Evolutionary conservation across 2,888 invertebrate genomes (phyloP), one percentile per base, ranked within the genome.

Genomic region (Drosophila kambysellisi): DNA sequence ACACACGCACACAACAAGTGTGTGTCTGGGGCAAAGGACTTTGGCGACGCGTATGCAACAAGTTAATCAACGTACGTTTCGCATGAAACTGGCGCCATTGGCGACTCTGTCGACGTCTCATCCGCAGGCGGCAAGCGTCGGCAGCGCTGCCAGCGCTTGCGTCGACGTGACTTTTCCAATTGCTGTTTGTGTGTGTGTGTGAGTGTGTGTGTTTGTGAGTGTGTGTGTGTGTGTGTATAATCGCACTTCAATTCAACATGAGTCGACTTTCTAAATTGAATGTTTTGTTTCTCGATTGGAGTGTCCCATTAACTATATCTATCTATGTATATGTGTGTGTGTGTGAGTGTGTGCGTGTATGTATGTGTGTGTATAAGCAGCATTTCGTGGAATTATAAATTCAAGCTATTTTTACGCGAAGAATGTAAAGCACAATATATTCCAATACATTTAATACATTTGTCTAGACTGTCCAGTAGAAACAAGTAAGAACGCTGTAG

Each of bases 31-130:
- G 62, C 60, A 73, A 57, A 32, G 69, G 76, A 73, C 77, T 77
- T 35, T 51, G 52, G 58, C 80, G 78, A 82, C 74, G 87, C 87
- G 85, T 80, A 85, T 86, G 88, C 87, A 87, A 87, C 87, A 87
- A 87, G 87, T 87, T 86, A 87, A 88, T 86, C 86, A 88, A 82
- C 86, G 79, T 79, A 83, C 86, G 84, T 79, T 79, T 81, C 73
- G 82, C 79, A 82, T 79, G 74, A 82, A 87, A 87, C 88, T 87
- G 88, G 83, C 83, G 86, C 85, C 84, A 67, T 41, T 54, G 70
- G 70, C 68, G 74, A 72, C 58, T 62, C 79, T 58, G 71, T 56
- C 68, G 57, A 52, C 61, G 68, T 72, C 81, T 81, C 86, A 83
- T 73, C 79, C 46, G 37, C 83, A 56, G 41, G 65, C 82, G 52